Conservation (phyloP, 1,140 invertebrate genomes). For the Cyclargus thomasi region DNA sequence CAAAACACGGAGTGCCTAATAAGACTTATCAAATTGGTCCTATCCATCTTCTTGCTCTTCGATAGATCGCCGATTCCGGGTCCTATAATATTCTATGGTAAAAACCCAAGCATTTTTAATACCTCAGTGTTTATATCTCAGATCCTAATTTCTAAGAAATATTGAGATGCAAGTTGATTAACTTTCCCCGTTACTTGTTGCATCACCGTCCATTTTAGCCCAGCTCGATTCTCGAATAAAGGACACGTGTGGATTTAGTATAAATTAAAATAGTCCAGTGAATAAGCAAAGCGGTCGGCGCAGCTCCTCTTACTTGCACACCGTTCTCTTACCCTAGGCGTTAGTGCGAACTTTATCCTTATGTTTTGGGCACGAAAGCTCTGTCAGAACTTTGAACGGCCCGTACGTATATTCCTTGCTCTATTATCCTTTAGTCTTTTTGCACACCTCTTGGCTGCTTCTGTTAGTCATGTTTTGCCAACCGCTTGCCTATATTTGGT, state of each 20-base stretch:
- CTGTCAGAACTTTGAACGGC: too few relatives aligned
- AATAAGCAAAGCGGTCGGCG: slow-evolving; percentile 49
- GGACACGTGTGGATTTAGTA: slow-evolving; percentile 60
- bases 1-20: too few relatives aligned
- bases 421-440: slow-evolving; percentile 32
- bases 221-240: slow-evolving; percentile 36
- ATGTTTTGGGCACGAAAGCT: too few relatives aligned
- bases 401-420: slow-evolving; percentile 21
- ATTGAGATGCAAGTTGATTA: not conserved
- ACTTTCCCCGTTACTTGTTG: slow-evolving; percentile 19
- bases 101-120: too few relatives aligned
- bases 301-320: slow-evolving; percentile 31
- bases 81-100: too few relatives aligned
- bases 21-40: too few relatives aligned
- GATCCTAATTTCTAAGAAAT: not conserved
- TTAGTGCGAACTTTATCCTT: too few relatives aligned
- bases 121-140: too few relatives aligned
- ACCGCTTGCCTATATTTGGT: slow-evolving; percentile 24
- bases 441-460: slow-evolving; percentile 33
- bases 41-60: too few relatives aligned
- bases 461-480: slow-evolving; percentile 33
- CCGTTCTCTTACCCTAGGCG: too few relatives aligned
- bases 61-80: too few relatives aligned
- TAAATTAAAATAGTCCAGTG: slow-evolving; percentile 65
- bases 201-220: slow-evolving; percentile 39